Evolutionary conservation across 2,113 vertebrate species (phyloP).

Genomic region (Ptilonorhynchus violaceus): DNA sequence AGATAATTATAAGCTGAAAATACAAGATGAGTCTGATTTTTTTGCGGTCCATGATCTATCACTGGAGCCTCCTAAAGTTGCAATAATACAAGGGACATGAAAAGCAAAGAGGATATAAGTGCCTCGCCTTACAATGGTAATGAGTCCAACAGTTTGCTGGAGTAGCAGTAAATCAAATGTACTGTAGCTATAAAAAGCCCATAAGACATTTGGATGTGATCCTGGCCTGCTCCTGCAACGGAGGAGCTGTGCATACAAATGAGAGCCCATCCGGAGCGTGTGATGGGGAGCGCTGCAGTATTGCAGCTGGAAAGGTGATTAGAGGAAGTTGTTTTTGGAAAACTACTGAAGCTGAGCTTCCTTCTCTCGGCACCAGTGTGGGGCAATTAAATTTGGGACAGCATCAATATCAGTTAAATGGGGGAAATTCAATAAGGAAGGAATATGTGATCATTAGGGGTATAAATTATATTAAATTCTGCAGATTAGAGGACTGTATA

Average conservation of each 20-base stretch:
- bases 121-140: constrained; percentile 52
- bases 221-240: neutral
- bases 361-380: neutral
- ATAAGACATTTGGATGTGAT: constrained; percentile 53
- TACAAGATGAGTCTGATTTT: constrained; percentile 28
- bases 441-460: constrained; percentile 1
- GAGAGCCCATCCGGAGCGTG: neutral
- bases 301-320: neutral
- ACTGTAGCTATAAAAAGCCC: constrained; percentile 58
- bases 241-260: constrained; percentile 40
- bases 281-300: neutral
- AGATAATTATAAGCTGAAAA: constrained; percentile 32
- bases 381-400: neutral
- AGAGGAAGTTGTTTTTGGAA: constrained; percentile 1
- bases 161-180: constrained; percentile 70
- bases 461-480: constrained; percentile 13
- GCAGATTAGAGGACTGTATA: neutral
- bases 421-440: constrained; percentile 21
- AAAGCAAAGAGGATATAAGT: constrained; percentile 52
- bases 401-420: constrained; percentile 7
- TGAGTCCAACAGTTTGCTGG: constrained; percentile 63
- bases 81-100: constrained; percentile 11
- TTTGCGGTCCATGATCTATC: constrained; percentile 39
- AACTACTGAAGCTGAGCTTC: constrained; percentile 12
- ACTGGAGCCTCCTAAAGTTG: constrained; percentile 52